phyloP scores from a whole-genome alignment of 2,888 invertebrate genomes.

The Sphaeridia pumilis region DNA sequence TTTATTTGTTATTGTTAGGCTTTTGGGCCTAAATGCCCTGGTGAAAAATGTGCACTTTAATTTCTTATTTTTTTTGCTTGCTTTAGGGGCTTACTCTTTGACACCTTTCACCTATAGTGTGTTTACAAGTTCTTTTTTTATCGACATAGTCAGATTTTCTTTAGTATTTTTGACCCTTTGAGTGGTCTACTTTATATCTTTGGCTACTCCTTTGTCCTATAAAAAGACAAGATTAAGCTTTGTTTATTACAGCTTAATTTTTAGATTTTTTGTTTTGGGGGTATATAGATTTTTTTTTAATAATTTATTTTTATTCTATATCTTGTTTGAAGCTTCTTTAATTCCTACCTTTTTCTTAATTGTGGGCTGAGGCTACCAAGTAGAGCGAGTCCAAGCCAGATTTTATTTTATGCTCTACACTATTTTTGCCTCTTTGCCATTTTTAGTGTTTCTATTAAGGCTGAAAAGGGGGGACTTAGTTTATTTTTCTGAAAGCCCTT shows the following conservation, averaged over 20 bases:
- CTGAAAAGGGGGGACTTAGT: constrained; percentile 42
- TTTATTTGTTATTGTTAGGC: too few relatives aligned
- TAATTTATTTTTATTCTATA: constrained; percentile 55
- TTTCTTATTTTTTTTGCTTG: too few relatives aligned
- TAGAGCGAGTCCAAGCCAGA: constrained; percentile 55
- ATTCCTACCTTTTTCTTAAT: constrained; percentile 56
- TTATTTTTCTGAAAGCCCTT: constrained; percentile 45
- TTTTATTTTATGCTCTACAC: constrained; percentile 61
- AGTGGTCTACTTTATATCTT: not conserved
- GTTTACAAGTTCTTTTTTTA: not conserved
- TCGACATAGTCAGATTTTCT: not conserved
- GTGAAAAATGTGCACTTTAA: too few relatives aligned
- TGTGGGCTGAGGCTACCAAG: constrained; percentile 56
- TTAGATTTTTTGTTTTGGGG: constrained; percentile 46
- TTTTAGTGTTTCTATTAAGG: constrained; percentile 48
- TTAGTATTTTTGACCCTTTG: not conserved
- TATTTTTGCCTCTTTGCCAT: constrained; percentile 53
- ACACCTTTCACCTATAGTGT: too few relatives aligned
- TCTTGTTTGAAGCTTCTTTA: constrained; percentile 57
- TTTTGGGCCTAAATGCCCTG: too few relatives aligned
- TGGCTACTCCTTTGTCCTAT: not conserved
- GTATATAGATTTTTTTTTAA: constrained; percentile 47
- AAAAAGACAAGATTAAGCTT: too few relatives aligned
- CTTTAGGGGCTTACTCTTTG: too few relatives aligned
- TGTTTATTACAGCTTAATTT: constrained; percentile 36